Conservation (phyloP, 2,797 vertebrate species). For the Heterohyrax brucei region DNA sequence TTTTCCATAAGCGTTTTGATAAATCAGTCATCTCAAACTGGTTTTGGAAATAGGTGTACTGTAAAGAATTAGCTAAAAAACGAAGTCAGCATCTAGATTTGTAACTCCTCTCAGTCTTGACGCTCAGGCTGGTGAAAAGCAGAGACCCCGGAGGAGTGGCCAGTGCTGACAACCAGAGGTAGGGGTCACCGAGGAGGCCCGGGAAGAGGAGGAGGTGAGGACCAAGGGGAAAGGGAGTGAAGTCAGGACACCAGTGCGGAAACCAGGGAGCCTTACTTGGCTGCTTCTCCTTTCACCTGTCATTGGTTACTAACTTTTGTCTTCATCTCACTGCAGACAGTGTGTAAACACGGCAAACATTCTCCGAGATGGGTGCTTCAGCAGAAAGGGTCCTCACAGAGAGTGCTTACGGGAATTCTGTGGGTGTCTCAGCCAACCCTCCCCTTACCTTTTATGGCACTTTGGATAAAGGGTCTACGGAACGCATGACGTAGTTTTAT, state of each 20-base stretch:
- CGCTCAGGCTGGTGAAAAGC: constrained; percentile 5
- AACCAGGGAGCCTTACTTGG: constrained; percentile 4
- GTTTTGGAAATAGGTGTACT: constrained; percentile 67
- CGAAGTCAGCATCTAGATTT: constrained; percentile 64
- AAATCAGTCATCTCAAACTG: constrained; percentile 67
- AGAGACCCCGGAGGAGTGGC: background rate
- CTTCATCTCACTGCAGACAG: background rate
- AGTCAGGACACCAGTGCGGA: constrained; percentile 11
- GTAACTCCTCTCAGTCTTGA: background rate
- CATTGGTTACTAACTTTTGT: background rate
- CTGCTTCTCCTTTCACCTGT: constrained; percentile 12
- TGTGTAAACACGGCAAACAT: background rate
- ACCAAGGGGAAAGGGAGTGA: background rate
- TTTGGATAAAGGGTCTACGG: too few relatives aligned
- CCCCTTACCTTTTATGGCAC: background rate
- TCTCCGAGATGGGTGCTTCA: background rate
- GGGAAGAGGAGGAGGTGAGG: background rate
- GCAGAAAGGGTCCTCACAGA: constrained; percentile 31
- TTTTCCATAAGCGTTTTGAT: constrained; percentile 69
- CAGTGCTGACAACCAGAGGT: background rate
- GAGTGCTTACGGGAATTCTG: background rate
- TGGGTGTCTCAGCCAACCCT: constrained; percentile 21
- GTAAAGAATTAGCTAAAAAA: constrained; percentile 70
- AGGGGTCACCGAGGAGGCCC: background rate
- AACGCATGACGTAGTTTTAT: too few relatives aligned